phyloP scores from a whole-genome alignment of 2,888 invertebrate species.

The Chymomyza caudatula region DNA sequence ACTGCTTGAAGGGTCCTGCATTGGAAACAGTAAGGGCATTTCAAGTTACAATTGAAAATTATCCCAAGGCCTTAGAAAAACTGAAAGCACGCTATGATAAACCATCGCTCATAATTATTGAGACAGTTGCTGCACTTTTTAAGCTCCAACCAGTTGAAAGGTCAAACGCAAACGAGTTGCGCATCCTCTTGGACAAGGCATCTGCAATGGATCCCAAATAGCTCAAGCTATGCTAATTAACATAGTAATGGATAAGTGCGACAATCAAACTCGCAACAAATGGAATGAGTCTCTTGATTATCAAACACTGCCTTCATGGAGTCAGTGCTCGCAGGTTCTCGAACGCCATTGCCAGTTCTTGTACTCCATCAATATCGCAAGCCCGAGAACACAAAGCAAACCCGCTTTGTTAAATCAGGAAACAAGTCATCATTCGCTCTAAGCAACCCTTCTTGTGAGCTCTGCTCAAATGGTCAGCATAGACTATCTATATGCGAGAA shows the following conservation, averaged over 20 bases:
- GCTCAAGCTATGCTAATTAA: not conserved
- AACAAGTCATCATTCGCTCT: not conserved
- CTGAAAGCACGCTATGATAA: not conserved
- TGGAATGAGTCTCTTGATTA: not conserved
- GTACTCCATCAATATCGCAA: not conserved
- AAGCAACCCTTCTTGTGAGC: not conserved
- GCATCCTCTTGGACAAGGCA: not conserved
- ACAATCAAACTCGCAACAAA: not conserved
- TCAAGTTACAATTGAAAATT: not conserved
- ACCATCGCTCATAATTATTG: not conserved
- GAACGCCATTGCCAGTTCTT: not conserved
- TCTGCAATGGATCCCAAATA: not conserved
- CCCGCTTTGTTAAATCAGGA: too few species aligned
- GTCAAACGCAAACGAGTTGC: not conserved
- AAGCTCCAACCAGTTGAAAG: not conserved
- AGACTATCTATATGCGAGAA: not conserved
- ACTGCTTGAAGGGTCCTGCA: not conserved
- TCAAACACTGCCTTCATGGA: not conserved
- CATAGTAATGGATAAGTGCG: not conserved
- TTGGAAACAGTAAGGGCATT: not conserved
- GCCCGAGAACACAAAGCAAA: not conserved
- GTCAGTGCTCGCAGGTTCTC: not conserved
- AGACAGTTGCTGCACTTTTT: not conserved
- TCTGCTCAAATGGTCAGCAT: too few species aligned
- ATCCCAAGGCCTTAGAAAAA: conserved; percentile 8